Evolutionary conservation across 1,140 invertebrate genomes (phyloP).

Genomic region (Spodoptera frugiperda): DNA sequence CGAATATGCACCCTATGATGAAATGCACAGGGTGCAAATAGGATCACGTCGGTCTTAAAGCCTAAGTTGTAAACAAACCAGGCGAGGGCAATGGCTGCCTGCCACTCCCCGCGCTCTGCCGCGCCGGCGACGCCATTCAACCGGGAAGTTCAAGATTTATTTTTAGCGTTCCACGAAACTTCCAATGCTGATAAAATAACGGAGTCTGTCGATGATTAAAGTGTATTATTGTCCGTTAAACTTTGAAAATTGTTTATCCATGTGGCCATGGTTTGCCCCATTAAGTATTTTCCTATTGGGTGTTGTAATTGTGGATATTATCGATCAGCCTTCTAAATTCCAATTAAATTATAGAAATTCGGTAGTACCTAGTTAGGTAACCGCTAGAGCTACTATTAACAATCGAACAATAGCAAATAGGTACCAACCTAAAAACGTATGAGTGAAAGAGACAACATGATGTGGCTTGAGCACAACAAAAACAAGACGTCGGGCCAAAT

Average conservation of each 20-base stretch:
- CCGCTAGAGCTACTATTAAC: too few species aligned
- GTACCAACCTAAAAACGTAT: too few species aligned
- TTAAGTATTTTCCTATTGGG: too few species aligned
- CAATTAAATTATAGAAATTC: too few species aligned
- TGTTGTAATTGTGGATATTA: too few species aligned
- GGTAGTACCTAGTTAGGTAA: too few species aligned
- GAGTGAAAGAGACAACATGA: constrained; percentile 2
- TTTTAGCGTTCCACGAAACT: constrained; percentile 73
- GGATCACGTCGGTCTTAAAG: constrained; percentile 55
- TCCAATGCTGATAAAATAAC: constrained; percentile 48
- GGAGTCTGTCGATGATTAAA: constrained; percentile 23
- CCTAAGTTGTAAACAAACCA: constrained; percentile 83
- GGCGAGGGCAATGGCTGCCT: constrained; percentile 82
- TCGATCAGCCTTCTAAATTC: too few species aligned
- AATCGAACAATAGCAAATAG: too few species aligned
- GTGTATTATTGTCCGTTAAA: not conserved
- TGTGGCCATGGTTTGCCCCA: too few species aligned
- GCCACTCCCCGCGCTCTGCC: constrained; percentile 77
- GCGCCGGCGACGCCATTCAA: constrained; percentile 82
- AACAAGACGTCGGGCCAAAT: constrained; percentile 39
- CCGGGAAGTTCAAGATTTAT: constrained; percentile 85
- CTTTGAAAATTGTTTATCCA: not conserved
- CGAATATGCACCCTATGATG: constrained; percentile 69
- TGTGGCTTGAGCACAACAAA: constrained; percentile 33
- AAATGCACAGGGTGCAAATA: constrained; percentile 69